Evolutionary conservation across 1,140 invertebrate genomes (phyloP).

Genomic region (Battus philenor): DNA sequence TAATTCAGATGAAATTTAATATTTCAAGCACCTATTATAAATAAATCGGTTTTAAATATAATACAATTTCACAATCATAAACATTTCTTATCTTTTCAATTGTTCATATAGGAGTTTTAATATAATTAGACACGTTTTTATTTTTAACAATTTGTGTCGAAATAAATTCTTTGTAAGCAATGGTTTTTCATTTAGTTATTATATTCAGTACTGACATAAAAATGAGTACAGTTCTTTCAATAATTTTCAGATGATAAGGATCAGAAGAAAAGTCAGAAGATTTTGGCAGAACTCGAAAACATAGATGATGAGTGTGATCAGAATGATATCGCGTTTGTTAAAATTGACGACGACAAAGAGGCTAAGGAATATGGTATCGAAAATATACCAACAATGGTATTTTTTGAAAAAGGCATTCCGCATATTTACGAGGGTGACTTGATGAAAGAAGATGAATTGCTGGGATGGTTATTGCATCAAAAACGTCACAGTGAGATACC

Average conservation of each 20-base stretch:
- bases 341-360: conserved; percentile 92
- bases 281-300: conserved; percentile 91
- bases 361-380: conserved; percentile 94
- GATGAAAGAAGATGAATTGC: conserved; percentile 92
- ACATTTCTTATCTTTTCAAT: too few relatives aligned
- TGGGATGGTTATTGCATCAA: conserved; percentile 92
- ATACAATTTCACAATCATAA: too few relatives aligned
- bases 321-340: conserved; percentile 94
- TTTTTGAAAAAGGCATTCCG: conserved; percentile 92
- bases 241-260: conserved; percentile 90
- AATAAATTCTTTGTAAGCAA: conserved; percentile 32
- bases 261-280: conserved; percentile 92
- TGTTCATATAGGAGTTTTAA: too few relatives aligned
- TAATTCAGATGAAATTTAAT: too few relatives aligned
- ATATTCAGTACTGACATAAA: conserved; percentile 59
- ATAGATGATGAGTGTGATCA: conserved; percentile 96
- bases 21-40: too few relatives aligned
- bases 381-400: conserved; percentile 85
- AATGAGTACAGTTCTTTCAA: conserved; percentile 64
- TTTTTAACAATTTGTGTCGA: too few relatives aligned
- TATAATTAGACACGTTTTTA: too few relatives aligned
- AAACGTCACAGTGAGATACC: conserved; percentile 94
- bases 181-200: conserved; percentile 19
- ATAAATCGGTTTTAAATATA: too few relatives aligned
- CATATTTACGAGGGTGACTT: conserved; percentile 94